These are phyloP conservation scores for Denticeps clupeoides DNA, from an alignment of 2,797 vertebrate species.

Conservation along the genomic window DNA sequence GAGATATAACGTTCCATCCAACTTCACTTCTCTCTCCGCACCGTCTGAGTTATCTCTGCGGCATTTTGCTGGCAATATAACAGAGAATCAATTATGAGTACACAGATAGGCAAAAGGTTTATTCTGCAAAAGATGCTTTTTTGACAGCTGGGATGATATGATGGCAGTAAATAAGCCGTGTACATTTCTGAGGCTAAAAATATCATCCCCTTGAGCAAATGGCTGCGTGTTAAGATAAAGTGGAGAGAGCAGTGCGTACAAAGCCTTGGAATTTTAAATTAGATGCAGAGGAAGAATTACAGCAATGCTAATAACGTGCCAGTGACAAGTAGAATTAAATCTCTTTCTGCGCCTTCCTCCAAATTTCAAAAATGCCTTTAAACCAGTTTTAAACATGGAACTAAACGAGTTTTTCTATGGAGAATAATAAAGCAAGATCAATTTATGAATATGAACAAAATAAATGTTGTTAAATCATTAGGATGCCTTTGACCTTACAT, in stretches of 20 bases:
- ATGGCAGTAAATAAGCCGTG: slow-evolving; percentile 51
- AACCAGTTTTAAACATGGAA: no score
- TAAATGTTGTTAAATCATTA: no score
- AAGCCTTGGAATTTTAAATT: slow-evolving; percentile 36
- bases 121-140: slow-evolving; percentile 51
- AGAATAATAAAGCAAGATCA: no score
- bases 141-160: slow-evolving; percentile 58
- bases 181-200: slow-evolving; percentile 47
- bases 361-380: background rate
- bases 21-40: slow-evolving; percentile 46
- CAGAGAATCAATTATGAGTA: slow-evolving; percentile 67
- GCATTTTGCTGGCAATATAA: slow-evolving; percentile 59
- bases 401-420: no score
- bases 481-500: no score
- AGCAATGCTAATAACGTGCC: slow-evolving; percentile 33
- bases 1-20: slow-evolving; percentile 63
- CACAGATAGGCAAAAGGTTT: slow-evolving; percentile 59
- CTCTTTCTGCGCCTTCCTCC: background rate
- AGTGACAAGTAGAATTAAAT: slow-evolving; percentile 20
- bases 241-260: slow-evolving; percentile 29
- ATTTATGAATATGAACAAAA: no score
- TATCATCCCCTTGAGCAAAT: slow-evolving; percentile 48
- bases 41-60: slow-evolving; percentile 52
- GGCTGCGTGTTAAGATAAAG: slow-evolving; percentile 52
- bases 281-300: slow-evolving; percentile 32